Percentiles rank a stretch among this genome's conserved stretches.
phyloP scores from a whole-genome alignment of 1,140 invertebrate genomes.

The Drosophila simulans region DNA sequence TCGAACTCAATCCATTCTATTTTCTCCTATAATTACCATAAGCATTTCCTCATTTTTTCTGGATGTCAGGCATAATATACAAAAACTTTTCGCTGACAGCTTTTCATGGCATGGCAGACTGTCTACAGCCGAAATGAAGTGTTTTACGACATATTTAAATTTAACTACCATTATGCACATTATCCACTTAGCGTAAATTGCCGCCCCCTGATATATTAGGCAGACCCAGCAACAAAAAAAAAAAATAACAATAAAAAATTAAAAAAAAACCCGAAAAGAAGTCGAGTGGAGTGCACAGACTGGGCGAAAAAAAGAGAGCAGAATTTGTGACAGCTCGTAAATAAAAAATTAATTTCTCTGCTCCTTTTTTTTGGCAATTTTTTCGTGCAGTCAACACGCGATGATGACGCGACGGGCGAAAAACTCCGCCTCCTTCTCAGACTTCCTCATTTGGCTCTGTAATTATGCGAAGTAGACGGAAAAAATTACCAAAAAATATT shows the following conservation, averaged over 20 bases:
- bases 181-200: slow-evolving; percentile 80
- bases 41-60: slow-evolving; percentile 39
- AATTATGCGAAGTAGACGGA: slow-evolving; percentile 72
- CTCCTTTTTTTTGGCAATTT: slow-evolving; percentile 40
- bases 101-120: slow-evolving; percentile 50
- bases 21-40: slow-evolving; percentile 51
- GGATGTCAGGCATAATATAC: slow-evolving; percentile 35
- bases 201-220: slow-evolving; percentile 79
- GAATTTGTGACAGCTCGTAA: slow-evolving; percentile 80
- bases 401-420: slow-evolving; percentile 61
- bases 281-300: slow-evolving; percentile 47
- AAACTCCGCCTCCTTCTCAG: slow-evolving; percentile 16
- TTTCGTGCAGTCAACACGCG: slow-evolving; percentile 51
- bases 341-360: slow-evolving; percentile 78
- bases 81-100: slow-evolving; percentile 69
- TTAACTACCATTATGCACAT: slow-evolving; percentile 81
- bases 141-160: slow-evolving; percentile 83
- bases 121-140: slow-evolving; percentile 65
- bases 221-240: slow-evolving; percentile 7
- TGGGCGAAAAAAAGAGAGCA: slow-evolving; percentile 52
- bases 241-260: slow-evolving; percentile 41
- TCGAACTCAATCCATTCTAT: slow-evolving; percentile 22
- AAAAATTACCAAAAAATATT: slow-evolving; percentile 70
- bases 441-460: slow-evolving; percentile 57
- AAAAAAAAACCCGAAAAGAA: slow-evolving; percentile 42